Base-by-base conservation (phyloP, 1,140 invertebrate genomes). In the Helicoverpa armigera region DNA sequence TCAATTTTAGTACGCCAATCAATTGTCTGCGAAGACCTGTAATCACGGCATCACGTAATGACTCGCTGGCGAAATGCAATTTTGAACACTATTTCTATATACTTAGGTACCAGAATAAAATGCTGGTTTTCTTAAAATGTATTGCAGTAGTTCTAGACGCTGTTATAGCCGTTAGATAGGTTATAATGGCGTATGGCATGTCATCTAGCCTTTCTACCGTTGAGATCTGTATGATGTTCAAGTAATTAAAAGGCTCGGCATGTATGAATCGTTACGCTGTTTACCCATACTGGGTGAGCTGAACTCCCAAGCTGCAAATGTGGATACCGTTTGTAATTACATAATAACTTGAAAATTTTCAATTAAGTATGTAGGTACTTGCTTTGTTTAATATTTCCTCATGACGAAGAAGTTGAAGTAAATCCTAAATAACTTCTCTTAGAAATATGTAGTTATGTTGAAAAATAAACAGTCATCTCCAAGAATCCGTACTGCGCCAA, bases 201-300 rank as follows among this genome's bases (percentile, higher is more conserved):
- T 67, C 60, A 67, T 67, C 75, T 54, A 72, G 35, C 50, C 23
- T 51, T 72, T 72, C 12, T 56, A 54, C 50, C 51, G 75, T 77
- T 65, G 14, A 72, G 69, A 77, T 67, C 75, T 54, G 29, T 65
- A n/a, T n/a, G 75, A 67, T 77, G 75, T 76, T 58, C 61, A 50
- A 50, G 61, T 65, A 77, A 77, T 77, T 77, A 77, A 67, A 76
- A 67, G 50, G 75, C 75, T 67, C 50, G 60, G 23, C 18, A 60
- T 77, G 75, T 77, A 51, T 54, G 43, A 76, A 76, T 48, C 58
- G 73, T 51, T 35, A 63, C 56, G 73, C 73, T 76, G 4, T 76
- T 51, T 61, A 61, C 43, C 43, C 43, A 51, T 63, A 23, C n/a
- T n/a, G 48, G 48, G 58, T 58, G 31, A 58, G 53, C 53, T 56